phyloP scores from a whole-genome alignment of 2,888 invertebrate species.

The Plagodis pulveraria region DNA sequence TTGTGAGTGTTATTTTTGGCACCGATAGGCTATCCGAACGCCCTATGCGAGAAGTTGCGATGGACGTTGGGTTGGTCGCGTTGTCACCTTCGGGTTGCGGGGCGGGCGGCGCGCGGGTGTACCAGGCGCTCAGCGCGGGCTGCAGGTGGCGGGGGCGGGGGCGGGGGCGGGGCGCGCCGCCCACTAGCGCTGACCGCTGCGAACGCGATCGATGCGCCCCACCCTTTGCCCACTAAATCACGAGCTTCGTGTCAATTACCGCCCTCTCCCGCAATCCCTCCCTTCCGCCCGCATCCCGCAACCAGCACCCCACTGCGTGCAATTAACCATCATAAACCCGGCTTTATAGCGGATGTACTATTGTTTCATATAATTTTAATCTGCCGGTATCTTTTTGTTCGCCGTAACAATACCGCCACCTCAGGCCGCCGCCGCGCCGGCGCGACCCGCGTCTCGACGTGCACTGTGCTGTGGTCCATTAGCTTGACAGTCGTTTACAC shows the following conservation, averaged over 20 bases:
- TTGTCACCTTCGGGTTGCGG: neutral
- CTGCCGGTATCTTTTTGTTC: slow-evolving; percentile 25
- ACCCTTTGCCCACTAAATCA: slow-evolving; percentile 32
- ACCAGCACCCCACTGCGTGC: slow-evolving; percentile 29
- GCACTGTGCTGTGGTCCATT: neutral
- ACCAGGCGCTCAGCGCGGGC: slow-evolving; percentile 18
- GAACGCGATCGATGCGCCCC: slow-evolving; percentile 20
- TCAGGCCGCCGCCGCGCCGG: neutral
- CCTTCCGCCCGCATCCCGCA: slow-evolving; percentile 21
- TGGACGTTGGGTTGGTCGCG: no score
- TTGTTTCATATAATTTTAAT: slow-evolving; percentile 13
- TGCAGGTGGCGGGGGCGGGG: slow-evolving; percentile 22
- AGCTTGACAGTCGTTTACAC: neutral
- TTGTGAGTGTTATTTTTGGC: no score
- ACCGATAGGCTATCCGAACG: no score
- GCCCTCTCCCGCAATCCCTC: slow-evolving; percentile 32
- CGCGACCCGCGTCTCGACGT: neutral
- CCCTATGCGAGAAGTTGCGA: no score
- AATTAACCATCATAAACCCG: slow-evolving; percentile 31
- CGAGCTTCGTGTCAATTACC: slow-evolving; percentile 28
- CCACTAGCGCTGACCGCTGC: slow-evolving; percentile 53
- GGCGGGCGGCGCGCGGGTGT: neutral
- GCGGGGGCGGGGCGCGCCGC: slow-evolving; percentile 39
- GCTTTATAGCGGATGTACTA: slow-evolving; percentile 19
- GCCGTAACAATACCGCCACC: slow-evolving; percentile 12